Evolutionary conservation across 2,888 invertebrate genomes (phyloP).

Genomic region (Volucella bombylans): DNA sequence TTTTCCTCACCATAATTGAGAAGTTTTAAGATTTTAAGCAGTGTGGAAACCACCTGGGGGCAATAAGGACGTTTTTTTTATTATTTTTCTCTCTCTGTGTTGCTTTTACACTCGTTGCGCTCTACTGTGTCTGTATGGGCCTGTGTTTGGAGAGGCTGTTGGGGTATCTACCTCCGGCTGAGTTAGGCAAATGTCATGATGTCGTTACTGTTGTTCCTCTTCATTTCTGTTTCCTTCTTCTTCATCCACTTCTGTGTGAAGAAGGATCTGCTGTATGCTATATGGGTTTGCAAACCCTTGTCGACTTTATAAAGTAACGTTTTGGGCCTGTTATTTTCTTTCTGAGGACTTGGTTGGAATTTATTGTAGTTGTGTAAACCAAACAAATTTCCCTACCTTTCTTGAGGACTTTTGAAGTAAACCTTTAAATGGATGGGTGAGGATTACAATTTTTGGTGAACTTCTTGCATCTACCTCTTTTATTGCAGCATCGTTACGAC

Average conservation of each 20-base stretch:
- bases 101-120: neutral
- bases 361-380: too few species aligned
- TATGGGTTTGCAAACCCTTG: neutral
- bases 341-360: too few species aligned
- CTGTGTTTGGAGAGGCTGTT: neutral
- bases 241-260: constrained; percentile 14
- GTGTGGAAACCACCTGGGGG: constrained; percentile 69
- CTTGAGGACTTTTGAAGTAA: too few species aligned
- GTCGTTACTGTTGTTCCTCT: constrained; percentile 40
- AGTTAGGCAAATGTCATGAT: constrained; percentile 64
- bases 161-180: constrained; percentile 27
- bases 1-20: constrained; percentile 70
- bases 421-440: too few species aligned
- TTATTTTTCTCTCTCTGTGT: neutral
- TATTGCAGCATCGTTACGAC: too few species aligned
- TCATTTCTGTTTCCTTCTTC: constrained; percentile 43
- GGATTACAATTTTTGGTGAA: too few species aligned
- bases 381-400: too few species aligned
- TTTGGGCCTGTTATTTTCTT: too few species aligned
- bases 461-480: too few species aligned
- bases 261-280: neutral
- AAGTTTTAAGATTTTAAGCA: constrained; percentile 73
- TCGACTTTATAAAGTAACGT: too few species aligned
- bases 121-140: neutral
- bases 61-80: constrained; percentile 48